Conservation (phyloP, 2,797 vertebrate species). For the Nannoperca australis region DNA sequence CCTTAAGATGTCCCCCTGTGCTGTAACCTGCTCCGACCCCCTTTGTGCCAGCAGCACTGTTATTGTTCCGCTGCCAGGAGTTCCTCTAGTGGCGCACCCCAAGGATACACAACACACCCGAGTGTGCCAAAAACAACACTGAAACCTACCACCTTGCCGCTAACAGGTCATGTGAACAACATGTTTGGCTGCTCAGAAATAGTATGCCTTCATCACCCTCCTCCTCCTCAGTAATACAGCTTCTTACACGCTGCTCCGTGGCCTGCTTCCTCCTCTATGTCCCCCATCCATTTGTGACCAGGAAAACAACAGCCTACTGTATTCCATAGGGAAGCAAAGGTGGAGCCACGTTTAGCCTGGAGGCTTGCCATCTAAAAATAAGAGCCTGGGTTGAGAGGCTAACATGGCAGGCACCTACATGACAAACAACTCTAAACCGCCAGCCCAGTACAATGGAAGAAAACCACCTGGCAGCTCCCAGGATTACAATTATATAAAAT, state of each 20-base stretch:
- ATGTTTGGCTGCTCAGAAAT: slow-evolving; percentile 60
- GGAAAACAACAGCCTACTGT: slow-evolving; percentile 72
- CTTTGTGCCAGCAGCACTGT: slow-evolving; percentile 42
- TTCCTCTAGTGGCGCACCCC: slow-evolving; percentile 36
- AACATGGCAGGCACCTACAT: slow-evolving; percentile 24
- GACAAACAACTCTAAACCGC: slow-evolving; percentile 33
- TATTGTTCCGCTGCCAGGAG: slow-evolving; percentile 60
- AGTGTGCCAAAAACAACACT: slow-evolving; percentile 57
- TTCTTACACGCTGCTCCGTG: slow-evolving; percentile 17
- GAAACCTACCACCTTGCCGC: slow-evolving; percentile 27
- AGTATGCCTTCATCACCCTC: slow-evolving; percentile 41
- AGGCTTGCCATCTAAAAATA: slow-evolving; percentile 63
- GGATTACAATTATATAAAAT: slow-evolving; percentile 4
- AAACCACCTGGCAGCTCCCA: slow-evolving; percentile 21
- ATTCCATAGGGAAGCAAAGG: slow-evolving; percentile 49
- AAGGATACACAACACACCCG: slow-evolving; percentile 13
- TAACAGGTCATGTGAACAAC: slow-evolving; percentile 43
- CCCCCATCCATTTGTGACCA: slow-evolving; percentile 53
- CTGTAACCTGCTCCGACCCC: slow-evolving; percentile 46
- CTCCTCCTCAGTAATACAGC: slow-evolving; percentile 13
- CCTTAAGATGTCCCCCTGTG: slow-evolving; percentile 20
- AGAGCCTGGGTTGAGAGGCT: slow-evolving; percentile 23
- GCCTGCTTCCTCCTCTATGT: slow-evolving; percentile 63
- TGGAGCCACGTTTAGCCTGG: slow-evolving; percentile 36
- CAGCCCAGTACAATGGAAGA: slow-evolving; percentile 17